Evolutionary conservation across 2,113 vertebrate genomes (phyloP), one percentile per base, ranked within the genome.

Genomic region (Thymallus thymallus): DNA sequence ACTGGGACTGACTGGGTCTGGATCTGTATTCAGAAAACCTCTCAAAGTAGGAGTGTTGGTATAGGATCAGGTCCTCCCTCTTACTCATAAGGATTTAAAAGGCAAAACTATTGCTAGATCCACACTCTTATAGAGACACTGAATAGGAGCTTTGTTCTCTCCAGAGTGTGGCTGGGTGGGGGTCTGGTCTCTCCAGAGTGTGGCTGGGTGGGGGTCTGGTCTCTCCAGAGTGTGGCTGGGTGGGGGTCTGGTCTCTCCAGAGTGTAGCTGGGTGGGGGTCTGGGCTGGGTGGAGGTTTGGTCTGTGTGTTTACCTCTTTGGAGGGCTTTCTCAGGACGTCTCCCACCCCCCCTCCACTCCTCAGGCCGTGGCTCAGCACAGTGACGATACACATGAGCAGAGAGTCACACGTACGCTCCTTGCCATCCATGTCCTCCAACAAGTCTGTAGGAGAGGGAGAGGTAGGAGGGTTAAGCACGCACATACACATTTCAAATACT

Each of bases 341-440:
- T 64, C 98, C 98, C 23, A 99, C 97, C 76, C 98, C 97, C 2
- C 98, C 98, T 70, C 98, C 97, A 68, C 96, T 98, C 73, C 98
- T 88, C 76, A 99, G 92, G 75, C 98, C 98, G 1, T 99, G 98
- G 93, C 97, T 99, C 89, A 99, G 94, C 63, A 99, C 98, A 23
- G 98, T 99, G 78, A 99, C 96, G 74, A 99, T 99, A 85, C 98
- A 99, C 98, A 99, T 99, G 41, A 99, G 95, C 23, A 99, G 86
- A 0, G 98, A 98, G 92, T 99, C 98, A 18, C 98, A 99, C 0
- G 96, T 96, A 86, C 95, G 94, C 87, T 99, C 98, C 84, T 94
- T 93, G 79, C 96, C 94, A 69, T 94, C 91, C 1, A 1, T 0
- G 10, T 79, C 78, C 6, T 35, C 26, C 3, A 22, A 75, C 1